phyloP scores from a whole-genome alignment of 2,888 invertebrate species.

The Drosophila borealis region DNA sequence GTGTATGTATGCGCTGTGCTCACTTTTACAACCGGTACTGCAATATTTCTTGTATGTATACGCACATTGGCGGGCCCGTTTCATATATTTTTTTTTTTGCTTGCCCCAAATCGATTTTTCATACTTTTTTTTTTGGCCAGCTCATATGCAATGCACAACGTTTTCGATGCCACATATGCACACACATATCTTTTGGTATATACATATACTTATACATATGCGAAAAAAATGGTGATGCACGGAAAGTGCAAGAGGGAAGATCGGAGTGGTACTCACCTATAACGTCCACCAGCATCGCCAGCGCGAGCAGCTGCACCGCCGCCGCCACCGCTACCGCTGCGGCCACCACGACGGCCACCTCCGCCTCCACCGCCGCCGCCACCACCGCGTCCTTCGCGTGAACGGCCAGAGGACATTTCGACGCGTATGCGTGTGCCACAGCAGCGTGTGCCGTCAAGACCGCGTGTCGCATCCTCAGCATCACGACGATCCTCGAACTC shows the following conservation, averaged over 20 bases:
- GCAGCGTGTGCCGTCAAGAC: constrained; percentile 92
- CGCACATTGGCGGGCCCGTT: constrained; percentile 43
- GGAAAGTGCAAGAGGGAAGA: not conserved
- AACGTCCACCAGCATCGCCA: constrained; percentile 80
- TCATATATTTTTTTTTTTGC: constrained; percentile 19
- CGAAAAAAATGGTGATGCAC: constrained; percentile 15
- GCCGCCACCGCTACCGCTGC: constrained; percentile 86
- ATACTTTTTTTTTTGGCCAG: constrained; percentile 42
- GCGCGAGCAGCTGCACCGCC: constrained; percentile 77
- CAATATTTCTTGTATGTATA: constrained; percentile 59
- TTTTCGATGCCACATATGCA: constrained; percentile 27
- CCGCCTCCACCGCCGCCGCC: constrained; percentile 82
- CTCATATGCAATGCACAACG: constrained; percentile 40
- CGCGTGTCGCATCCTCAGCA: constrained; percentile 93
- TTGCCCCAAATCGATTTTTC: constrained; percentile 70
- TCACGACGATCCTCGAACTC: constrained; percentile 94
- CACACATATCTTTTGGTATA: constrained; percentile 21
- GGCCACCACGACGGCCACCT: constrained; percentile 87
- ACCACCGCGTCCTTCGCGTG: constrained; percentile 89
- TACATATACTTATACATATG: constrained; percentile 16
- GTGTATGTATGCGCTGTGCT: constrained; percentile 35
- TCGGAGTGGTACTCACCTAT: constrained; percentile 76
- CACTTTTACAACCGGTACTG: constrained; percentile 55
- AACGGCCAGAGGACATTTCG: constrained; percentile 96
- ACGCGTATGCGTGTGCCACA: constrained; percentile 96